Evolutionary conservation across 2,113 vertebrate genomes (phyloP), one percentile per base, ranked within the genome.

Genomic region (Pholis gunnellus): DNA sequence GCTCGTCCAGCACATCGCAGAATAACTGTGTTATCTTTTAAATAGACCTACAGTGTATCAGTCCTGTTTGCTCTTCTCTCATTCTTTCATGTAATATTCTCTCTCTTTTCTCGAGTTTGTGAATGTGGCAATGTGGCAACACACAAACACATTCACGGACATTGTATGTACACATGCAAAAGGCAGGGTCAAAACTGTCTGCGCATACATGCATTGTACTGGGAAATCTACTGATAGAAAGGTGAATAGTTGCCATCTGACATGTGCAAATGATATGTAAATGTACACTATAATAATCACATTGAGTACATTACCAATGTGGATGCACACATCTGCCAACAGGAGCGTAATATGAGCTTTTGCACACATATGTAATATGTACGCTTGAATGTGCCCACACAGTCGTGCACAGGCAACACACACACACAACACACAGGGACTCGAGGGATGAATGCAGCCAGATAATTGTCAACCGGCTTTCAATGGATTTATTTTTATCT

Each of bases 381-480:
- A 29, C 2, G 42, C 61, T 60, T 34, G 18, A 27, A 54, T 52
- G 27, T 18, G 22, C 2, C 3, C 52, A 25, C 36, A 11, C 36
- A 59, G 9, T 31, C 56, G 9, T 36, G 13, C 42, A 46, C 67
- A 27, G 1, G 20, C 25, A 57, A 48, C 70, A 60, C 50, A 48
- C 70, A 60, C 50, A 74, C 25, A 63, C 42, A n/a, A 64, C 22
- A 18, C 52, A 71, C 44, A 65, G 1, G 77, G 18, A 54, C 27
- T 42, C 4, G 0, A 27, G 63, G 56, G 61, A 76, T 7, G 9
- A 36, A 54, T 69, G 65, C 56, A 72, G 25, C 52, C 73, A 75
- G 63, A 81, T 87, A 89, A 93, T 82, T 90, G 89, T 75, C 83
- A 84, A 85, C 73, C 88, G 76, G 81, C 34, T 89, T 75, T 83